Evolutionary conservation across 2,888 invertebrate genomes (phyloP), one percentile per base, ranked within the genome.

Genomic region (Nomada flava): DNA sequence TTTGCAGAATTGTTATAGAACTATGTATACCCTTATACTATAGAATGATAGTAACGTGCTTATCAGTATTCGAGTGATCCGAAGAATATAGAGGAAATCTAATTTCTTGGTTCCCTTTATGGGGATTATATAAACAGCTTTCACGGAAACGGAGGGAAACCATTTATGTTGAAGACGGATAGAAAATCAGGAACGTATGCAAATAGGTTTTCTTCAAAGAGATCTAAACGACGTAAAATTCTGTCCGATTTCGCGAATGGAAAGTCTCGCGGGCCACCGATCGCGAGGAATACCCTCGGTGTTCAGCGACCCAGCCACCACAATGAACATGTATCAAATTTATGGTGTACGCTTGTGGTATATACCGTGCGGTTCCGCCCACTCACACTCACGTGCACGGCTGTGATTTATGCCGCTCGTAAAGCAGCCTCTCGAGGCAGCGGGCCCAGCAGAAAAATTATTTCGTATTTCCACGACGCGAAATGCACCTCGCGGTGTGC

Each of bases 321-420:
- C 87, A 90, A 90, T 90, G 89, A 91, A 89, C 88, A 86, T 88
- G 91, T 88, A 88, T 88, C 83, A 88, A 90, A 91, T 91, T 91
- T 91, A 91, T 90, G 87, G 88, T 84, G 84, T 82, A 86, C 84
- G 80, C 83, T 86, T 84, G 82, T 83, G 86, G 88, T 90, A 23
- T 47, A 15, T 57, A 88, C 85, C 86, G 79, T 79, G 82, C 73
- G 84, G 80, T 87, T 84, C 90, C 91, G 90, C 91, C 91, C 87
- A 91, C 91, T 91, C 91, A 90, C 90, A 91, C 91, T 89, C 86
- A 80, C 84, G 86, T 83, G 88, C 89, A 84, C 77, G 65, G 68
- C 67, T 64, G 82, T 90, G 90, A 91, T 91, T 91, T 90, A 91
- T 90, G 87, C 60, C 65, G 76, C 86, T 89, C 88, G 82, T 90